These are phyloP conservation scores for Cottus gobio DNA, from an alignment of 2,113 vertebrate genomes.

Conservation along the genomic window DNA sequence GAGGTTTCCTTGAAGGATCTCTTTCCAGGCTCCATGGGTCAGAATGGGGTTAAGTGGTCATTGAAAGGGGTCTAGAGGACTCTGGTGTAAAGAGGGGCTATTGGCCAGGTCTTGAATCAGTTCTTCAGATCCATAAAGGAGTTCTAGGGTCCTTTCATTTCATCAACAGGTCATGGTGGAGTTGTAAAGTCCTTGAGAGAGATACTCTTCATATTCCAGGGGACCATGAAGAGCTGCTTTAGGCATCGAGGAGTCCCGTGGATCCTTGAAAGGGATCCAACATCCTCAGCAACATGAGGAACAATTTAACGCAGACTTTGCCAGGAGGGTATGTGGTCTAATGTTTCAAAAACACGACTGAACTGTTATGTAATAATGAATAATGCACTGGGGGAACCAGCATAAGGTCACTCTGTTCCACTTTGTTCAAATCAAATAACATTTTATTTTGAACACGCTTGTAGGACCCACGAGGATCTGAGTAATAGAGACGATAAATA, in stretches of 20 bases:
- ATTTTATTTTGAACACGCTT: background rate
- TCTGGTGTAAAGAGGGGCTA: background rate
- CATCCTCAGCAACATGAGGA: slow-evolving; percentile 8
- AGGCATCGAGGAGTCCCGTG: background rate
- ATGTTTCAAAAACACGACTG: background rate
- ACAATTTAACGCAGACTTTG: background rate
- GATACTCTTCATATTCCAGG: background rate
- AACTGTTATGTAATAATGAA: slow-evolving; percentile 5
- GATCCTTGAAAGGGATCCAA: background rate
- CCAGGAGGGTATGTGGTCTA: background rate
- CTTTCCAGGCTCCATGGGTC: background rate
- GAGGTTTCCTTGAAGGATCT: background rate
- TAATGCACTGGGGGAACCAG: background rate
- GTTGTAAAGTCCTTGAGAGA: background rate
- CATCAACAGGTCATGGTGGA: background rate
- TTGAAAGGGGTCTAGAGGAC: background rate
- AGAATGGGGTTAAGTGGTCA: background rate
- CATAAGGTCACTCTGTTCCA: background rate
- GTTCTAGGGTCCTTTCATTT: background rate
- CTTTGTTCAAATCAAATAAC: no score
- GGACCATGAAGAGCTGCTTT: background rate
- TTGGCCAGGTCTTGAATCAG: background rate
- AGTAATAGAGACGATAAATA: background rate
- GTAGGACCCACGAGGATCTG: background rate
- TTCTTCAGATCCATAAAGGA: background rate